Percentiles rank a stretch among this genome's conserved stretches.
Conservation (phyloP, 2,888 invertebrate genomes). For the Sthenelais limicola region DNA sequence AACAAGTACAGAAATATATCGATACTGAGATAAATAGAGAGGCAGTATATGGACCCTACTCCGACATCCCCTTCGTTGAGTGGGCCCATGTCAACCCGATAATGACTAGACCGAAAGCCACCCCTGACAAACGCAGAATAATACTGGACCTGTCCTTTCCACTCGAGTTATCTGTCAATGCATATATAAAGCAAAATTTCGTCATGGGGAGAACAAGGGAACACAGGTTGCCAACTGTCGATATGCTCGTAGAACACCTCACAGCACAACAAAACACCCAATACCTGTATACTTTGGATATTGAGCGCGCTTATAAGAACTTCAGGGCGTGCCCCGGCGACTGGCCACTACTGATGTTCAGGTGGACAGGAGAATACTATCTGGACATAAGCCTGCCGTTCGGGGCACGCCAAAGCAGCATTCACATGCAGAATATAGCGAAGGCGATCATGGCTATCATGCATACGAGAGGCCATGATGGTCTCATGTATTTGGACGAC, state of each 20-base stretch:
- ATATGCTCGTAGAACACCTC: neutral
- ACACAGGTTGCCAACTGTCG: neutral
- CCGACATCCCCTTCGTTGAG: too few relatives aligned
- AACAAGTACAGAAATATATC: too few relatives aligned
- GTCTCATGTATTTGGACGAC: constrained; percentile 6
- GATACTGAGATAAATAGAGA: too few relatives aligned
- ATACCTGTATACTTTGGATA: neutral
- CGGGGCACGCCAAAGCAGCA: neutral
- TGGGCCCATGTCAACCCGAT: too few relatives aligned
- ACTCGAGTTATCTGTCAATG: neutral
- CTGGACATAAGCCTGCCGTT: neutral
- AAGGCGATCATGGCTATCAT: neutral
- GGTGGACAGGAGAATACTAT: neutral
- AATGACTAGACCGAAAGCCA: too few relatives aligned
- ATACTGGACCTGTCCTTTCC: neutral
- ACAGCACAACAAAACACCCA: neutral
- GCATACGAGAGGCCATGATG: too few relatives aligned
- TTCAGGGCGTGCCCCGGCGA: neutral
- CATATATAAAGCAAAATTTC: neutral
- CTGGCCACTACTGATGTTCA: neutral
- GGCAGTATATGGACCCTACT: too few relatives aligned
- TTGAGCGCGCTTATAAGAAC: neutral
- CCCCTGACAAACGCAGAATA: too few relatives aligned
- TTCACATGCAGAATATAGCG: neutral
- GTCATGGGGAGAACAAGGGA: neutral